A percentile compares a stretch with the other conserved stretches of the same genome.
Evolutionary conservation across 2,797 vertebrate species (phyloP).

Genomic region (Sebastes baramenuke): DNA sequence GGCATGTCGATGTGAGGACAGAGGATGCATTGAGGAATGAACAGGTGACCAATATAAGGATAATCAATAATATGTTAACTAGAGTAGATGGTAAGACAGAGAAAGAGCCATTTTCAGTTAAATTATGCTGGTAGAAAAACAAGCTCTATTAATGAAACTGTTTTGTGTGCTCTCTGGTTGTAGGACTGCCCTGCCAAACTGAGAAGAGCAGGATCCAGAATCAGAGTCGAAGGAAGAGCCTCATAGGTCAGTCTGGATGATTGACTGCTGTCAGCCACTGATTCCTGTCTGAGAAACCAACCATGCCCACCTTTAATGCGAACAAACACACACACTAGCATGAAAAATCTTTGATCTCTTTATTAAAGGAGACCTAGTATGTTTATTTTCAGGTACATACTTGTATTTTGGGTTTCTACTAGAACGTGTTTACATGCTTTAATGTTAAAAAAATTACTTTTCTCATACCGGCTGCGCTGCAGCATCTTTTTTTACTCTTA

Average conservation of each 20-base stretch:
- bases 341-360: background rate
- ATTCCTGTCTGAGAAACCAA: background rate
- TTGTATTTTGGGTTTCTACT: too few species aligned
- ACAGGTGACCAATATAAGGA: background rate
- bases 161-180: slow-evolving; percentile 66
- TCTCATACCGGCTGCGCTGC: too few species aligned
- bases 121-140: background rate
- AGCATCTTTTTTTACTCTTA: too few species aligned
- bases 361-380: background rate
- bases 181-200: slow-evolving; percentile 95
- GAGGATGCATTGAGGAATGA: background rate
- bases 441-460: too few species aligned
- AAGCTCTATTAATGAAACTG: background rate
- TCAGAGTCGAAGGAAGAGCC: slow-evolving; percentile 91
- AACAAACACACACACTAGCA: background rate
- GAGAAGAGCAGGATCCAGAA: slow-evolving; percentile 96
- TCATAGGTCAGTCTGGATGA: slow-evolving; percentile 88
- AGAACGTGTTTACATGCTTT: too few species aligned
- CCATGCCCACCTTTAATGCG: background rate
- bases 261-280: slow-evolving; percentile 1
- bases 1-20: background rate
- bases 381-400: too few species aligned
- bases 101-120: background rate
- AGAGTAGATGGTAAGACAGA: background rate
- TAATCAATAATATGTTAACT: background rate